Conservation (phyloP, 2,797 vertebrate species). For the Lemur catta region DNA sequence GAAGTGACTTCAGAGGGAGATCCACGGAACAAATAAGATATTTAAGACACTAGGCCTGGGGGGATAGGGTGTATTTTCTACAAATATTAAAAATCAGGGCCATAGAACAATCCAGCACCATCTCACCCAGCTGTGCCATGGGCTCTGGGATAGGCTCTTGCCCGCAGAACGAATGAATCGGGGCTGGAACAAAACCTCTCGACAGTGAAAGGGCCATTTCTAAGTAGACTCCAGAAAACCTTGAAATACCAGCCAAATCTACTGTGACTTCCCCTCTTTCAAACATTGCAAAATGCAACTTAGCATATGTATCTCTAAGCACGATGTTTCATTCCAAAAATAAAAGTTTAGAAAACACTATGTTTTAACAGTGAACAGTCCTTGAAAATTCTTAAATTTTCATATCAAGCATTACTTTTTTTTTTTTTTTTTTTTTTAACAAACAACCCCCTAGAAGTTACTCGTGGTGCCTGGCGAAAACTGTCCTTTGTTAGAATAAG, state of each 20-base stretch:
- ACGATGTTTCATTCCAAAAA: slow-evolving; percentile 7
- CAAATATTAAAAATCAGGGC: neutral
- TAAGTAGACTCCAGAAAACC: neutral
- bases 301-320: neutral
- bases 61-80: neutral
- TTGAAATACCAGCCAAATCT: neutral
- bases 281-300: neutral
- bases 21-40: neutral
- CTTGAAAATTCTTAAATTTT: neutral
- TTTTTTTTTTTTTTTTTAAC: neutral
- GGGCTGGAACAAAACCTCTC: neutral
- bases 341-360: neutral
- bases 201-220: neutral
- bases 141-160: neutral
- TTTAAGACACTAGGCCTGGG: neutral
- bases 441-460: neutral
- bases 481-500: neutral
- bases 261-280: neutral
- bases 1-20: neutral
- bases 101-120: neutral
- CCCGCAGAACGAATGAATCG: neutral
- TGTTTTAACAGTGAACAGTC: neutral
- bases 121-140: neutral
- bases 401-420: neutral
- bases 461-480: neutral